Base-by-base conservation (phyloP, 2,888 invertebrate species). In the Mesorhabditis belari region DNA sequence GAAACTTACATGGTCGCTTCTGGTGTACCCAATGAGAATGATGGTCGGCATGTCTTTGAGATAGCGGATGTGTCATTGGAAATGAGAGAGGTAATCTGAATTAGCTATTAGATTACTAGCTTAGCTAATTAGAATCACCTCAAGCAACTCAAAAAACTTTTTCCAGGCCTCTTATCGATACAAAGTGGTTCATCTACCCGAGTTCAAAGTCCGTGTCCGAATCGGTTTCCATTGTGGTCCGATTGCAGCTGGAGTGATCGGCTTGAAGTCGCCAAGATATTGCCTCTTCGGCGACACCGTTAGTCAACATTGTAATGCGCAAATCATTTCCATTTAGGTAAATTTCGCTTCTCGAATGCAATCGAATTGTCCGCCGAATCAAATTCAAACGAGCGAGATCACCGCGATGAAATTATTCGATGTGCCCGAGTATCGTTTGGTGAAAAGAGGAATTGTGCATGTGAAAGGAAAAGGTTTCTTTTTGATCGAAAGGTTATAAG, bases 341-440 rank as follows among this genome's bases (percentile, higher is more conserved):
- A 79, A 79, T 55, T 79, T 80, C 49, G 76, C 79, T 17, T 79
- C 79, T 5, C 67, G 79, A 44, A 79, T 79, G 79, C 79, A 79
- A 58, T 75, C 75, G 5, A 79, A 76, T 58, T 74, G 77, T 44
- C 73, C 77, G 19, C 79, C 77, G 5, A 76, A 79, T 55, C 77
- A 79, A 62, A 80, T 79, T 59, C 79, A 80, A 35, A 71, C 69
- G 1, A 68, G 68, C 25, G 70, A 70, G 44, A 52, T 57, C 0
- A 65, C 65, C 0, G 63, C 64, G 3, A 54, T 25, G 2, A 19
- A 59, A 21, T 27, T 67, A 17, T 52, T 65, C 19, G 55, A 65
- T 24, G 55, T 58, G 12, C 25, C 61, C n/a, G 63, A 66, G 5
- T 75, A 71, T 57, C 58, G 67, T n/a, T 57, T 79, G 44, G 75